Evolutionary conservation across 2,113 vertebrate genomes (phyloP).

Genomic region (Melozone crissalis): DNA sequence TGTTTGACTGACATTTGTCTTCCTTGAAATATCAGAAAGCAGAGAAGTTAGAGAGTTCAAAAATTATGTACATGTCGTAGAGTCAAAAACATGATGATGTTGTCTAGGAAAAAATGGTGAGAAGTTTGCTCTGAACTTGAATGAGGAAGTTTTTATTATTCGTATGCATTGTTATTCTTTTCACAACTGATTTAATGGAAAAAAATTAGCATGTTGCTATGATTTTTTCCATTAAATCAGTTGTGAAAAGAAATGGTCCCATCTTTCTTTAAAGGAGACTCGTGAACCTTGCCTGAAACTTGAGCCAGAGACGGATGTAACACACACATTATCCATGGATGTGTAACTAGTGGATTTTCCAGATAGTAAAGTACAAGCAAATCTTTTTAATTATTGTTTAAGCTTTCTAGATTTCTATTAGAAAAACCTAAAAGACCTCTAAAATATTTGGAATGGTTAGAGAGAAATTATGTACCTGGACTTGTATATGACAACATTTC

Average conservation of each 20-base stretch:
- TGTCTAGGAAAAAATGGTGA: neutral
- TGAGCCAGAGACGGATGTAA: neutral
- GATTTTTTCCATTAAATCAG: neutral
- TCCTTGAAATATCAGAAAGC: neutral
- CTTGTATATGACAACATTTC: neutral
- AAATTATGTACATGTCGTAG: neutral
- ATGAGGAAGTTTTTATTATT: neutral
- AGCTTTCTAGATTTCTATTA: neutral
- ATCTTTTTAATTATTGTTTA: neutral
- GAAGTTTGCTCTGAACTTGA: neutral
- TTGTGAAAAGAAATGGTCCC: neutral
- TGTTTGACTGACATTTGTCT: neutral
- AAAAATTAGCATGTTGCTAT: rapidly evolving
- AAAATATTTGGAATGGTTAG: neutral
- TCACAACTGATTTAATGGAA: neutral
- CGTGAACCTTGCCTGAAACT: neutral
- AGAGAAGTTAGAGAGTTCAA: neutral
- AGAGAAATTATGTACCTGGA: neutral
- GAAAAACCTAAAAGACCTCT: neutral
- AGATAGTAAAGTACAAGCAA: neutral
- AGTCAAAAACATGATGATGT: neutral
- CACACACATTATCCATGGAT: neutral
- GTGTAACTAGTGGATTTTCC: neutral
- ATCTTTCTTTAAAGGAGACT: neutral
- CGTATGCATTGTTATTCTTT: neutral